phyloP scores from a whole-genome alignment of 2,888 invertebrate genomes.

The Scaptomyza flava region DNA sequence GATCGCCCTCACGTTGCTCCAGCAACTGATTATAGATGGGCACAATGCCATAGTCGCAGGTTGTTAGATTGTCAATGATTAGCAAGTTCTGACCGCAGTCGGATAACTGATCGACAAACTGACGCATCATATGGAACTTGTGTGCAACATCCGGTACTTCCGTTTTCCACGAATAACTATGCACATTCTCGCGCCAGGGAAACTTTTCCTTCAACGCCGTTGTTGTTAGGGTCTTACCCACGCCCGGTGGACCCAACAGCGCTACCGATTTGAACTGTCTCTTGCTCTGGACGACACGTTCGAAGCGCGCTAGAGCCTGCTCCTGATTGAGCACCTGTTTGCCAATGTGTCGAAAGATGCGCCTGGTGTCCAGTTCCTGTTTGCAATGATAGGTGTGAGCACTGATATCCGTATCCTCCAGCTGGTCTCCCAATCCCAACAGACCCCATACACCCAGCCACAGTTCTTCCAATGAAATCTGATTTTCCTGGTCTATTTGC shows the following conservation, averaged over 20 bases:
- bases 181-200: slow-evolving; percentile 76
- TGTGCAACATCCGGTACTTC: slow-evolving; percentile 31
- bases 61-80: slow-evolving; percentile 71
- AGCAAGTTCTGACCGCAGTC: slow-evolving; percentile 76
- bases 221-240: slow-evolving; percentile 72
- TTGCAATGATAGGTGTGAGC: slow-evolving; percentile 24
- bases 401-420: neutral
- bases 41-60: slow-evolving; percentile 56
- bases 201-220: slow-evolving; percentile 54
- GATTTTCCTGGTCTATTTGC: neutral
- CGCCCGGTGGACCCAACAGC: slow-evolving; percentile 67
- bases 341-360: slow-evolving; percentile 46
- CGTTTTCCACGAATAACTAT: slow-evolving; percentile 68
- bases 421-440: neutral
- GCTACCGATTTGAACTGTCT: slow-evolving; percentile 60
- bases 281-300: slow-evolving; percentile 30
- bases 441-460: slow-evolving; percentile 33
- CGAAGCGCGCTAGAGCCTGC: slow-evolving; percentile 55
- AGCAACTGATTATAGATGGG: slow-evolving; percentile 56
- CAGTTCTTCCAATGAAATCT: slow-evolving; percentile 12
- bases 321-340: slow-evolving; percentile 59
- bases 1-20: slow-evolving; percentile 47
- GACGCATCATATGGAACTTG: slow-evolving; percentile 42
- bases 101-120: slow-evolving; percentile 55
- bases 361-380: slow-evolving; percentile 30